These are phyloP conservation scores for Drosophila nasuta DNA, from an alignment of 1,140 invertebrate species.

Conservation along the genomic window DNA sequence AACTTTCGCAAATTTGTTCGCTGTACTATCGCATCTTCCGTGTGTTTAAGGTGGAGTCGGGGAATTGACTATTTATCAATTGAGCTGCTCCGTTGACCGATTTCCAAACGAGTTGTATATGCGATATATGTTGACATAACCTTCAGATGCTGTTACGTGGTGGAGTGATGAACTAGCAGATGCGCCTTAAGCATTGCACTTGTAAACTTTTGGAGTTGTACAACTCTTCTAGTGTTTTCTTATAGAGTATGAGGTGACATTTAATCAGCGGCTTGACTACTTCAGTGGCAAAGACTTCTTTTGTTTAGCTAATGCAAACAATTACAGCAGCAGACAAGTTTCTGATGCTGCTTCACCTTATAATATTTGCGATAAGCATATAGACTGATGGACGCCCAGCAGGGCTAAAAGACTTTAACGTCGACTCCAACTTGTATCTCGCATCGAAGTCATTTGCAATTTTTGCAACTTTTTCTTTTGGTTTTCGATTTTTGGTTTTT, in stretches of 20 bases:
- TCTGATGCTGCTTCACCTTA: slow-evolving; percentile 6
- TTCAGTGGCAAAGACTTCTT: slow-evolving; percentile 26
- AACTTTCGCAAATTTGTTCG: too few species aligned
- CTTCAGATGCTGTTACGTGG: too few species aligned
- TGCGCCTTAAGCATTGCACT: too few species aligned
- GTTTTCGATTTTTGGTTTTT: neutral
- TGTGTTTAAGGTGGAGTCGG: too few species aligned
- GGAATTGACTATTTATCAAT: too few species aligned
- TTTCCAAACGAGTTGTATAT: too few species aligned
- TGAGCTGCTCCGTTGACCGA: too few species aligned
- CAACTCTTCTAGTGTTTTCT: too few species aligned
- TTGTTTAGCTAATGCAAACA: slow-evolving; percentile 31
- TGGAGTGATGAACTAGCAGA: too few species aligned
- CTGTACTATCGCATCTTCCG: too few species aligned
- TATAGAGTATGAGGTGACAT: neutral
- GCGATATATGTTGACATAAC: too few species aligned
- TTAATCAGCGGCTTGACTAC: slow-evolving; percentile 24
- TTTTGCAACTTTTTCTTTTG: slow-evolving; percentile 52
- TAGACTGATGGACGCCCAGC: slow-evolving; percentile 7
- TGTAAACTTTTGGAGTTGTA: too few species aligned
- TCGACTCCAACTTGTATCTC: neutral
- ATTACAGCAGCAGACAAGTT: neutral
- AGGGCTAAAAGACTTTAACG: slow-evolving; percentile 22
- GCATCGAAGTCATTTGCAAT: slow-evolving; percentile 29
- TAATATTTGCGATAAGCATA: slow-evolving; percentile 30